These are phyloP conservation scores for Boleophthalmus pectinirostris DNA, from an alignment of 2,113 vertebrate genomes.

Conservation along the genomic window DNA sequence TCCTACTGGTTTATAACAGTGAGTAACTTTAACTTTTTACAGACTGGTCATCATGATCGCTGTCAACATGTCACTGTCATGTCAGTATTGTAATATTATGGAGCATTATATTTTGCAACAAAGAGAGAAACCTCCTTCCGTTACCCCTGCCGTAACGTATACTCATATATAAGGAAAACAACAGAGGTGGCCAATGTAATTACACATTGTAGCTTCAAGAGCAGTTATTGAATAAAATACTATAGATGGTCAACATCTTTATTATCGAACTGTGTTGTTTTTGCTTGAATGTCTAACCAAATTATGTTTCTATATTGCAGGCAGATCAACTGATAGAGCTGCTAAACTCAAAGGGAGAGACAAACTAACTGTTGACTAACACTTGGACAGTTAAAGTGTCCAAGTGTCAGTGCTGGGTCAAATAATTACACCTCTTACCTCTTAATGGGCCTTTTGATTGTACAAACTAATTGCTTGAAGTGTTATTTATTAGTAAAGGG, in stretches of 20 bases:
- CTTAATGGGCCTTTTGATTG: slow-evolving; percentile 1
- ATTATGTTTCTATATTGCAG: slow-evolving; percentile 51
- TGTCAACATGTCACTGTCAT: not conserved
- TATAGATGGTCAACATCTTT: not conserved
- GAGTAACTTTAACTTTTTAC: slow-evolving; percentile 48
- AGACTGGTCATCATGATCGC: not conserved
- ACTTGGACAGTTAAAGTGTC: not conserved
- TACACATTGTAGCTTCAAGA: too few relatives aligned
- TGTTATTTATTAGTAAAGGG: slow-evolving; percentile 12
- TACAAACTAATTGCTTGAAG: not conserved
- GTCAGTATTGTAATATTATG: not conserved
- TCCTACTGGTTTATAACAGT: slow-evolving; percentile 98
- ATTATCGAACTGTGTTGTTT: not conserved
- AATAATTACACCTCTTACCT: slow-evolving; percentile 6
- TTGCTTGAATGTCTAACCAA: not conserved
- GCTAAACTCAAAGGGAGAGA: slow-evolving; percentile 70
- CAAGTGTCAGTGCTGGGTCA: not conserved
- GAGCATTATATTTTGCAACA: too few relatives aligned
- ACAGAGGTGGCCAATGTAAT: too few relatives aligned
- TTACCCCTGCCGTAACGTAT: too few relatives aligned
- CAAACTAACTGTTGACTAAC: slow-evolving; percentile 44
- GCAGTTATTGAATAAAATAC: not conserved
- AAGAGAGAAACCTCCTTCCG: too few relatives aligned
- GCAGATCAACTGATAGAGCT: slow-evolving; percentile 75
- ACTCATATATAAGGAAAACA: too few relatives aligned